phyloP scores from a whole-genome alignment of 2,113 vertebrate species.

The Sakesphorus luctuosus region DNA sequence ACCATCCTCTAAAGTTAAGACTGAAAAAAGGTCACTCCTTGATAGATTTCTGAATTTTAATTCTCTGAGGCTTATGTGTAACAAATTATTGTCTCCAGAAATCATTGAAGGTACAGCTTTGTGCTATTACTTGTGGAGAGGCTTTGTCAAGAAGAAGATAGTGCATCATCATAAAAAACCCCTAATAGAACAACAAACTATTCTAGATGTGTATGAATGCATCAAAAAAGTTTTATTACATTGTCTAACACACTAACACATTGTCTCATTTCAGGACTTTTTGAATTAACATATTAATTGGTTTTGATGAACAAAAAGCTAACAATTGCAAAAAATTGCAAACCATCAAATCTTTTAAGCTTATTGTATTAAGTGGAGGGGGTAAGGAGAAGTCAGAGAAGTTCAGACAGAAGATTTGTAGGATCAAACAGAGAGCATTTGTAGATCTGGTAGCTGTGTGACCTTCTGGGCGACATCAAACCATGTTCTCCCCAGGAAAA shows the following conservation, averaged over 20 bases:
- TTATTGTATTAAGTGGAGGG: not conserved
- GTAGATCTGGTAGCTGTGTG: not conserved
- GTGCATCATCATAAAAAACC: fast-evolving
- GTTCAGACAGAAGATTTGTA: not conserved
- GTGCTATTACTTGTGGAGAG: not conserved
- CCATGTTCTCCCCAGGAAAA: not conserved
- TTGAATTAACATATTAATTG: not conserved
- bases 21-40: not conserved
- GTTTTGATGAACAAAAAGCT: not conserved
- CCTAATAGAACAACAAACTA: not conserved
- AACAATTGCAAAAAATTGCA: not conserved
- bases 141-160: not conserved
- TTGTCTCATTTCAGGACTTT: not conserved
- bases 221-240: not conserved
- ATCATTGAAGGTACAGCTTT: not conserved
- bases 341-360: not conserved
- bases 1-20: not conserved
- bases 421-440: not conserved
- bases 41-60: not conserved
- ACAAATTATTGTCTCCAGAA: not conserved
- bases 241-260: not conserved
- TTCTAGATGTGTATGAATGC: not conserved
- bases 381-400: not conserved
- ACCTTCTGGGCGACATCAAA: not conserved
- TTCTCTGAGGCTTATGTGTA: not conserved